Evolutionary conservation across 2,113 vertebrate species (phyloP).

Genomic region (Ciconia maguari): DNA sequence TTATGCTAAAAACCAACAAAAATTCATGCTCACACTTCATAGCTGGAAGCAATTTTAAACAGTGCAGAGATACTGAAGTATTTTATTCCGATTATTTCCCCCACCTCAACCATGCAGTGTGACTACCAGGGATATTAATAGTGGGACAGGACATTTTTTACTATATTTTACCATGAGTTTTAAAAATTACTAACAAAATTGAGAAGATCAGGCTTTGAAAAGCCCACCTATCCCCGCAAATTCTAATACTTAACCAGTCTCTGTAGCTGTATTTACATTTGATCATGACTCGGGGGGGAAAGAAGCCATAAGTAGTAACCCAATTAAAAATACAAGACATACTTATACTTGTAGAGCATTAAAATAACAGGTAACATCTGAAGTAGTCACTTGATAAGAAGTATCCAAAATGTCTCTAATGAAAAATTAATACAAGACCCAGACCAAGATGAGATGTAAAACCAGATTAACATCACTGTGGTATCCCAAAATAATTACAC

Average conservation of each 20-base stretch:
- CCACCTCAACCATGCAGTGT: not conserved
- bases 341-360: not conserved
- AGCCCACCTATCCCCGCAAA: not conserved
- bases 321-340: not conserved
- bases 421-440: not conserved
- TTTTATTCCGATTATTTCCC: not conserved
- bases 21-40: not conserved
- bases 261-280: not conserved
- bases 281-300: accelerated
- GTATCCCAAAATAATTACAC: not conserved
- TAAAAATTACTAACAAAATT: not conserved
- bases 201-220: not conserved
- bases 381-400: not conserved
- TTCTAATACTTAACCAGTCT: not conserved
- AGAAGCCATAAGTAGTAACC: not conserved
- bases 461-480: not conserved
- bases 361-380: not conserved
- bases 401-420: not conserved
- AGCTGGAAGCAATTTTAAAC: not conserved
- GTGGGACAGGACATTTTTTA: not conserved
- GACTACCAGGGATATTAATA: not conserved
- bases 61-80: not conserved
- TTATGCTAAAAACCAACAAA: not conserved
- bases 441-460: not conserved
- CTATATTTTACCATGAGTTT: not conserved